Evolutionary conservation across 2,888 invertebrate species (phyloP), one percentile per base, ranked within the genome.

Genomic region (Myopa testacea): DNA sequence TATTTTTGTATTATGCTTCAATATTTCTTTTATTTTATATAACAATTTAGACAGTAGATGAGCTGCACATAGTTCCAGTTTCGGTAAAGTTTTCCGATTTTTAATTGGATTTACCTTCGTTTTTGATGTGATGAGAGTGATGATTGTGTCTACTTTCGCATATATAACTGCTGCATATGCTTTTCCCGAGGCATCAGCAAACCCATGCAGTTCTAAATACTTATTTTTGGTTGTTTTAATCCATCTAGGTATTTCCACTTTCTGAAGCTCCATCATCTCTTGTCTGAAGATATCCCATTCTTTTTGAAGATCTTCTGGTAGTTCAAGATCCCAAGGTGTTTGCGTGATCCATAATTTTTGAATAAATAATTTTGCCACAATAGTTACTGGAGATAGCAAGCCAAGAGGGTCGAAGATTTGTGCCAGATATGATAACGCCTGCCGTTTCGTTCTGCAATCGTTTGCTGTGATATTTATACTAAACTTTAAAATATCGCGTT

Each of bases 241-340:
- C 79, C 75, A 75, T 6, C 52, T 60, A 34, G 75, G 40, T 50
- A 69, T 75, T 14, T 71, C 70, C 6, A 78, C 55, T 16, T 70
- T 63, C 19, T 62, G 65, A 38, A 78, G 26, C 19, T 12, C 67
- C 16, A 40, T 71, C 45, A 34, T 63, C 7, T 71, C 71, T 19
- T 77, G 60, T 8, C 65, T 75, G 3, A 68, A 34, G 16, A 26
- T 34, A 26, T 19, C 26, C 62, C 62, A 63, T 58, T 58, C 19
- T 34, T 26, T 63, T 7, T 26, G 10, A 16, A 76, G 6, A 26
- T 70, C 60, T 3, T 62, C 62, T 14, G 10, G 40, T 5, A 26
- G 26, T 26, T 26, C 26, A 26, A 26, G 26, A 26, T 26, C 26
- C 26, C 26, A 26, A 26, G 26, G 26, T 26, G 26, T 26, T 26